A percentile compares a stretch with the other conserved stretches of the same genome.
Evolutionary conservation across 1,140 invertebrate genomes (phyloP).

Genomic region (Trachymyrmex cornetzi): DNA sequence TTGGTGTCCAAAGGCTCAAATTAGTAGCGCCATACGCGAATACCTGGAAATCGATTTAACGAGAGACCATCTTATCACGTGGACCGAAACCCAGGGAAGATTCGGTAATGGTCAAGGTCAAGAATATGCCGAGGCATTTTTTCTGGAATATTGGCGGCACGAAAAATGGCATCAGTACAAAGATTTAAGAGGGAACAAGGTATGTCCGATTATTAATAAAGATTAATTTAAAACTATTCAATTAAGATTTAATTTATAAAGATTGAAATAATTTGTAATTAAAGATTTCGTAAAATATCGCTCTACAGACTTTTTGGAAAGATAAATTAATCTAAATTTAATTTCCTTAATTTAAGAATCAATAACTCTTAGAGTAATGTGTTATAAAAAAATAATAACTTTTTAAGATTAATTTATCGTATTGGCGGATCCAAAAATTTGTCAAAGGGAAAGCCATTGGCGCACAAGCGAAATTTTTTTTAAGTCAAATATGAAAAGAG

Average conservation of each 20-base stretch:
- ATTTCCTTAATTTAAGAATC: neutral
- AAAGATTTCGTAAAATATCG: neutral
- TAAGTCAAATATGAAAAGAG: no score
- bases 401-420: no score
- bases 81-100: conserved; percentile 96
- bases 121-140: conserved; percentile 95
- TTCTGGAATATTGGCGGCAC: conserved; percentile 94
- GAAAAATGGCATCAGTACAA: conserved; percentile 93
- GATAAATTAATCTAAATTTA: neutral
- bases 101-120: conserved; percentile 97
- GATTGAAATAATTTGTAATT: neutral
- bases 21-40: conserved; percentile 91
- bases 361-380: neutral
- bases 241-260: neutral
- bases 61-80: conserved; percentile 93
- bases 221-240: neutral
- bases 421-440: no score
- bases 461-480: no score
- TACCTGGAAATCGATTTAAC: conserved; percentile 95
- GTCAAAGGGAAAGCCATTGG: no score
- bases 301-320: neutral
- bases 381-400: neutral
- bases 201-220: conserved; percentile 83
- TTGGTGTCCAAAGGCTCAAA: conserved; percentile 96
- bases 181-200: conserved; percentile 91